Conservation (phyloP, 2,888 invertebrate species). For the Morpho deidamia region DNA sequence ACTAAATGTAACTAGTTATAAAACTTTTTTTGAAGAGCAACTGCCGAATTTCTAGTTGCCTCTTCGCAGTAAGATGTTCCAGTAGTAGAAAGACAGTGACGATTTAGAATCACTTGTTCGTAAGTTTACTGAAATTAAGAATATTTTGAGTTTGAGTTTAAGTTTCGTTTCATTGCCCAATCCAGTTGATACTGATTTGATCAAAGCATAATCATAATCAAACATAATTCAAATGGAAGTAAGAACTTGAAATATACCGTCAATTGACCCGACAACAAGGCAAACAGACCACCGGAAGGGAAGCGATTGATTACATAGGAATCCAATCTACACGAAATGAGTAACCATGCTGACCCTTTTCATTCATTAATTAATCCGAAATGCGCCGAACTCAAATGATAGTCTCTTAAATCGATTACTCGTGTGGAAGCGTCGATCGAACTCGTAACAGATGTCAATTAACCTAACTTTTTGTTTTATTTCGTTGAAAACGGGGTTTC, state of each 20-base stretch:
- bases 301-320: conserved; percentile 49
- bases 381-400: conserved; percentile 58
- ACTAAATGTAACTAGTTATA: too few species aligned
- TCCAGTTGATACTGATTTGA: too few species aligned
- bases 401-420: conserved; percentile 61
- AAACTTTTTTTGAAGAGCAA: too few species aligned
- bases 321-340: conserved; percentile 57
- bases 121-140: too few species aligned
- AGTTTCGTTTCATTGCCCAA: too few species aligned
- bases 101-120: too few species aligned
- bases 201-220: neutral
- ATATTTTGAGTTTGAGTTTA: too few species aligned
- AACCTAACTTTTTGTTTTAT: conserved; percentile 24
- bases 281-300: conserved; percentile 30
- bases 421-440: conserved; percentile 55
- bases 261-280: conserved; percentile 5
- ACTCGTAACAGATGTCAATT: conserved; percentile 53
- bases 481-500: neutral
- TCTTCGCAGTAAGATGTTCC: too few species aligned
- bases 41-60: too few species aligned
- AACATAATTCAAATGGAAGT: neutral
- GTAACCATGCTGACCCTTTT: conserved; percentile 61
- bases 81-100: too few species aligned
- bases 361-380: conserved; percentile 69
- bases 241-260: conserved; percentile 2